These are phyloP conservation scores for Cerastis leucographa DNA, from an alignment of 2,888 invertebrate species.

Conservation along the genomic window DNA sequence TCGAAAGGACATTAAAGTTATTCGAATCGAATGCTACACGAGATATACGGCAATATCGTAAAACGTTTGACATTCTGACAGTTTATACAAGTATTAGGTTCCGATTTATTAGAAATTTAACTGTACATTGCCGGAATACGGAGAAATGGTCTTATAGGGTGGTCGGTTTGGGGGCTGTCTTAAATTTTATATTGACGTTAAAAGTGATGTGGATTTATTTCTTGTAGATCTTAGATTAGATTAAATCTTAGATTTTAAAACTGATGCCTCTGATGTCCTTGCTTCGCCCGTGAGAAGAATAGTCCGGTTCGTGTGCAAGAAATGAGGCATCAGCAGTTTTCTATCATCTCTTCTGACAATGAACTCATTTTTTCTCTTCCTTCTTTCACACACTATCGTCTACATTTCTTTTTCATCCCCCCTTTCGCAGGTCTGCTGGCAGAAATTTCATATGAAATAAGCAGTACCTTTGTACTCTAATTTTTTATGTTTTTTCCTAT, in stretches of 20 bases:
- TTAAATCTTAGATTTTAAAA: background rate
- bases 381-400: too few species aligned
- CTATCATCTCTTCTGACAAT: background rate
- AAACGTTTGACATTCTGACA: conserved; percentile 42
- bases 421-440: too few species aligned
- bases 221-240: background rate
- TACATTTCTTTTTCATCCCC: too few species aligned
- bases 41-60: conserved; percentile 44
- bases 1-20: conserved; percentile 49
- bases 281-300: background rate
- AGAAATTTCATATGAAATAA: too few species aligned
- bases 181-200: background rate
- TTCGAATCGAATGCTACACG: conserved; percentile 26
- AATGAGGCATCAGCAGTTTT: background rate
- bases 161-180: background rate
- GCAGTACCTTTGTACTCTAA: too few species aligned
- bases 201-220: background rate
- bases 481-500: too few species aligned
- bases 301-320: background rate
- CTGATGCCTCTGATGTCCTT: background rate
- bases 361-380: too few species aligned
- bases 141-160: conserved; percentile 5
- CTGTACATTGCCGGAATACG: background rate
- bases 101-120: conserved; percentile 24
- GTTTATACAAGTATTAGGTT: conserved; percentile 32